Base-by-base conservation (phyloP, 2,113 vertebrate species). In the Donacobius atricapilla region DNA sequence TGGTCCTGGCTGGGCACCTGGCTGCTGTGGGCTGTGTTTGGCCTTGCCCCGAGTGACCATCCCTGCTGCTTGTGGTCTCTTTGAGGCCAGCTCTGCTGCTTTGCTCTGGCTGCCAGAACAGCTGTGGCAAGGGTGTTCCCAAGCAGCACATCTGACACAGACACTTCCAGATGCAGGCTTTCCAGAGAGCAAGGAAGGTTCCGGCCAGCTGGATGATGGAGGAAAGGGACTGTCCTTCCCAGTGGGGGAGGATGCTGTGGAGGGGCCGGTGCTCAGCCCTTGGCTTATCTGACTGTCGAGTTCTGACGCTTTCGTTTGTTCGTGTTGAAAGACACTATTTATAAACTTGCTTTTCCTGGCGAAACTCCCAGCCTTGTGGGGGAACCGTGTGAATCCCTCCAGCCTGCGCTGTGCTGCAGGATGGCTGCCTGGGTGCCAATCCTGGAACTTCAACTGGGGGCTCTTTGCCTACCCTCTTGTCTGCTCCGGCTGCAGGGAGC, bases 271-370 rank as follows among this genome's bases (percentile, higher is more conserved):
- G 3, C 56, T 71, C 87, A 93, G 90, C 82, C 47, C 61, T 63
- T 61, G 63, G 33, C 72, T 96, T 76, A 45, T 77, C 88, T 80
- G 83, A 27, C 92, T 93, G 91, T 91, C 5, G 4, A 53, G 86
- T 89, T 92, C 87, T 90, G 81, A 66, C 6, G 13, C 68, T 94
- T 89, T 90, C 30, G 1, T 94, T 92, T 61, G 87, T 75, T 96
- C 78, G 1, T 83, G 69, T 94, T 70, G 86, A 95, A 95, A 90
- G 3, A 6, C 89, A 17, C 95, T 97, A 97, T 95, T 97, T 97
- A 97, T 97, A 96, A 93, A 93, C 92, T 87, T 85, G 83, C 92
- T 89, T 93, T 95, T 96, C 86, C 94, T 93, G 95, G 90, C 91
- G 27, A 87, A 84, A 85, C 73, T 97, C 94, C 91, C 92, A 96